Base-by-base conservation (phyloP, 2,888 invertebrate genomes). In the Alloscopus bannaensis region DNA sequence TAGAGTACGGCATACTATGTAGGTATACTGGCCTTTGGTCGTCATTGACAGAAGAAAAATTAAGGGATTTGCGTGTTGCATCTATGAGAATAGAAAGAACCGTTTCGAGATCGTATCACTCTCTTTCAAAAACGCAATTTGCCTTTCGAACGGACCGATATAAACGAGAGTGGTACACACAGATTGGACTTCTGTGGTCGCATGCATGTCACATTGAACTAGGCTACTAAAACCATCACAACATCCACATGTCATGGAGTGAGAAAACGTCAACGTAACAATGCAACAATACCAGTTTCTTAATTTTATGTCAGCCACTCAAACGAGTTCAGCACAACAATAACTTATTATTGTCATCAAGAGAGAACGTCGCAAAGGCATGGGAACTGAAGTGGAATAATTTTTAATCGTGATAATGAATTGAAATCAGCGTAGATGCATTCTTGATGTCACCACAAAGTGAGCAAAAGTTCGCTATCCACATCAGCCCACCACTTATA, bases 321-420 rank as follows among this genome's bases (percentile, higher is more conserved):
- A 22, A 66, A 28, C 18, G 31, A 50, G 1, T 20, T 52, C 47
- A 60, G 59, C 60, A 55, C 42, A 57, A 55, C 57, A 57, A 69
- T 57, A 55, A 40, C 57, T 18, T 11, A 26, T 16, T 52, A 50
- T 66, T 66, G 66, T 66, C 66, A 66, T 20, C 50, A n/a, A n/a
- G 8, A 45, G 52, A 52, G 13, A 52, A 52, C 52, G 22, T 24
- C 52, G 24, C 4, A 52, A 3, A 22, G 3, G 6, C 18, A 31
- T 59, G 59, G 47, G 42, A 57, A 31, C 20, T 69, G 57, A 69
- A 69, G 52, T 69, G 69, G 57, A 69, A 42, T 22, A n/a, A 24
- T 29, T 59, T 57, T 57, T 28, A 66, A 69, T 69, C 57, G 57
- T 69, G 69, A 57, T 69, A 62, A 69, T 69, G 69, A 57, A 69